These are phyloP conservation scores for Leucozona laternaria DNA, from an alignment of 2,888 invertebrate genomes.

Conservation along the genomic window DNA sequence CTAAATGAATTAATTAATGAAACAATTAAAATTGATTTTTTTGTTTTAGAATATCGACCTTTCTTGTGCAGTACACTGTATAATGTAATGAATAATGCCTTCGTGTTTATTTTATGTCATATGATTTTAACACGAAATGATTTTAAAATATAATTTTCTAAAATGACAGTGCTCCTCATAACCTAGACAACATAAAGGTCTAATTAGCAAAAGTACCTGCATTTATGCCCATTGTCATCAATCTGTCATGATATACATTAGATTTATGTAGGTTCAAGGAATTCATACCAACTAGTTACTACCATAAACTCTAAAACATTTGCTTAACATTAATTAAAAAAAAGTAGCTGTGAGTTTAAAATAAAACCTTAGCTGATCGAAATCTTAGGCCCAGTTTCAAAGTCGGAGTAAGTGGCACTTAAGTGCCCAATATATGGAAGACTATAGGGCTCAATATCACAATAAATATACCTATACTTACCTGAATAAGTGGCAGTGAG, in stretches of 20 bases:
- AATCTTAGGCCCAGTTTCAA: too few species aligned
- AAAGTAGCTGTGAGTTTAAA: too few species aligned
- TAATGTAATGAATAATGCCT: not conserved
- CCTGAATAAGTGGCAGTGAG: too few species aligned
- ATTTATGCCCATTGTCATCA: not conserved
- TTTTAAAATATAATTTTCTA: not conserved
- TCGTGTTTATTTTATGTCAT: not conserved
- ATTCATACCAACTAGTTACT: too few species aligned
- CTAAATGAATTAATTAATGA: too few species aligned
- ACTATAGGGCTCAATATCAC: too few species aligned
- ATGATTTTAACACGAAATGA: not conserved
- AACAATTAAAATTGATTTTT: too few species aligned
- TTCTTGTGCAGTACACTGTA: not conserved
- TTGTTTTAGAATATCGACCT: not conserved
- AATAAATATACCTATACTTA: too few species aligned
- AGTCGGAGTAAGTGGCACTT: too few species aligned
- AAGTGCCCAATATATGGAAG: too few species aligned
- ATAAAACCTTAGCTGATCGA: too few species aligned
- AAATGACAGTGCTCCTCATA: not conserved
- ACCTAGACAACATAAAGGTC: conserved; percentile 1
- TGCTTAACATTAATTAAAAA: not conserved
- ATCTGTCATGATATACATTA: not conserved
- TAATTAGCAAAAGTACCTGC: not conserved
- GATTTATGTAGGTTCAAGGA: too few species aligned
- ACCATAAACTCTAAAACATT: not conserved